phyloP scores from a whole-genome alignment of 2,113 vertebrate species.

The Oryzias celebensis region DNA sequence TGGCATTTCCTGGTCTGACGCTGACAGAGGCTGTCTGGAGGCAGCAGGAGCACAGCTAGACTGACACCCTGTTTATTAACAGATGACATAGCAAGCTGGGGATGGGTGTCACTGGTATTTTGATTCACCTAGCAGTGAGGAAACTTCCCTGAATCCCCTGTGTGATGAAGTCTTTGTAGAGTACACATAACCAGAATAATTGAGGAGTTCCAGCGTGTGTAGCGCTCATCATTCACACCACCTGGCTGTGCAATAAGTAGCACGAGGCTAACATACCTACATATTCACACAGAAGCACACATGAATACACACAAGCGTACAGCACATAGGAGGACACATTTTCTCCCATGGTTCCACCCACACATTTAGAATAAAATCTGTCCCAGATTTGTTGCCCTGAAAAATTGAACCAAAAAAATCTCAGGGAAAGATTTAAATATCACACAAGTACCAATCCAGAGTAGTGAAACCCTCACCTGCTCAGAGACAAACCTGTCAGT shows the following conservation, averaged over 20 bases:
- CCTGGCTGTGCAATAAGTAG: constrained; percentile 34
- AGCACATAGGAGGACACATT: constrained; percentile 35
- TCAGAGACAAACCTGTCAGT: background rate
- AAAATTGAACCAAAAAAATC: constrained; percentile 28
- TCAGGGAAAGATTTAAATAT: constrained; percentile 25
- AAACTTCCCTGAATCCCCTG: constrained; percentile 79
- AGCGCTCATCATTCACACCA: constrained; percentile 50
- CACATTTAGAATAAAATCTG: constrained; percentile 55
- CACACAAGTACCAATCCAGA: constrained; percentile 20
- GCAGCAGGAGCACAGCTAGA: constrained; percentile 89
- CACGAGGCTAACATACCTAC: constrained; percentile 37
- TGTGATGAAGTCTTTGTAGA: constrained; percentile 85
- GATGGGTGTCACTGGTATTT: constrained; percentile 90
- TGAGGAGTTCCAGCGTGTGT: constrained; percentile 71
- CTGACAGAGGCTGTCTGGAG: constrained; percentile 94
- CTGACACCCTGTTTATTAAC: constrained; percentile 97
- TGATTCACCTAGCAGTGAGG: constrained; percentile 83
- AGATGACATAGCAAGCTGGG: constrained; percentile 85
- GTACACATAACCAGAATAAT: constrained; percentile 81
- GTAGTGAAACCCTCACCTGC: constrained; percentile 29
- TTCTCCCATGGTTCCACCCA: constrained; percentile 51
- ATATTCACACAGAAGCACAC: constrained; percentile 2
- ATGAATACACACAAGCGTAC: constrained; percentile 9
- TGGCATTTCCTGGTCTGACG: constrained; percentile 89
- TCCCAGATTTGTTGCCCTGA: constrained; percentile 46